Conservation (phyloP, 2,888 invertebrate species). For the Eustalomyia histrio region DNA sequence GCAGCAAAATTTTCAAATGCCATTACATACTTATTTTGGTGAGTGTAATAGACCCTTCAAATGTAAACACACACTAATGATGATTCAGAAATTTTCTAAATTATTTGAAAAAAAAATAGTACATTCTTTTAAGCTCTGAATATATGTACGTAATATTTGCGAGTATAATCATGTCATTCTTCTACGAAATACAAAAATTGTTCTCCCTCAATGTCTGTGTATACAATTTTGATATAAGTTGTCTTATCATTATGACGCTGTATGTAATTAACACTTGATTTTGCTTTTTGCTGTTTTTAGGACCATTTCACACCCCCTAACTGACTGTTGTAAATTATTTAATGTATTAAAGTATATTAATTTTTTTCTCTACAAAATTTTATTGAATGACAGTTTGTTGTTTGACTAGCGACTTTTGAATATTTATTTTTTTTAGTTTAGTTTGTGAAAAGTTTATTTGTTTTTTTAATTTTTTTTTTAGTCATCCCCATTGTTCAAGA, state of each 20-base stretch:
- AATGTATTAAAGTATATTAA: not conserved
- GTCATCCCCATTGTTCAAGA: not conserved
- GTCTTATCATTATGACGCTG: conserved; percentile 9
- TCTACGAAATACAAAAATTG: not conserved
- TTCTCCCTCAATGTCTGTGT: not conserved
- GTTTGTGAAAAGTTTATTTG: conserved; percentile 26
- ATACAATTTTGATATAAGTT: not conserved
- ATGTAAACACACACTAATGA: too few species aligned
- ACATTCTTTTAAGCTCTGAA: too few species aligned
- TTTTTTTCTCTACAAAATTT: not conserved
- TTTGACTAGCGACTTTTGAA: not conserved
- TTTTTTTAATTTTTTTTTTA: not conserved
- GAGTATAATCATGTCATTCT: too few species aligned
- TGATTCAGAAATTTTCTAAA: too few species aligned
- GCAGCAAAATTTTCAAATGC: too few species aligned
- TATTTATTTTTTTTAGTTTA: conserved; percentile 7
- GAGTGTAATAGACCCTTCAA: too few species aligned
- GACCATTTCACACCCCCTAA: not conserved
- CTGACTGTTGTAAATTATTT: not conserved
- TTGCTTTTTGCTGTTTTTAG: not conserved
- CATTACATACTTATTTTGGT: too few species aligned
- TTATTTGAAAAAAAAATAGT: too few species aligned
- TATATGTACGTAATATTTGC: too few species aligned
- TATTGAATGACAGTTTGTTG: conserved; percentile 1
- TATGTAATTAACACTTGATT: conserved; percentile 12